phyloP scores from a whole-genome alignment of 2,797 vertebrate genomes.

The Emys orbicularis region DNA sequence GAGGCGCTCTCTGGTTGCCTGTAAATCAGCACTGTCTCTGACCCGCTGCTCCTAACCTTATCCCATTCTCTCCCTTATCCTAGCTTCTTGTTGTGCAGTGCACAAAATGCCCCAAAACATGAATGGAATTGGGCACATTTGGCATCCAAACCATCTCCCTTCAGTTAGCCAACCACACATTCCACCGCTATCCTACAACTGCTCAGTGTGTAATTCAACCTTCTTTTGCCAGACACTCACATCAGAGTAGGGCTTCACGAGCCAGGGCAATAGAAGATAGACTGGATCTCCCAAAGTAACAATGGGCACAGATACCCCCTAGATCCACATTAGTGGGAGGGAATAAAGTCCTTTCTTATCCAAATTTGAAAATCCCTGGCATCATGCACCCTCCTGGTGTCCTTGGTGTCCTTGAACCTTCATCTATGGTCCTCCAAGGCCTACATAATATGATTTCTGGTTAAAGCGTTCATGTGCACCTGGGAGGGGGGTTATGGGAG shows the following conservation, averaged over 20 bases:
- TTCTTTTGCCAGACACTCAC: not conserved
- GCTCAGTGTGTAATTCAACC: not conserved
- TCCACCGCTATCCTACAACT: not conserved
- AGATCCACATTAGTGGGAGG: not conserved
- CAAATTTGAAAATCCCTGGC: not conserved
- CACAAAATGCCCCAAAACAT: not conserved
- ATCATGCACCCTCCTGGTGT: rapidly evolving
- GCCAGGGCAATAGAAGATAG: not conserved
- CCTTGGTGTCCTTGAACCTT: not conserved
- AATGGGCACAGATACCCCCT: not conserved
- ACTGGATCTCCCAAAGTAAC: not conserved
- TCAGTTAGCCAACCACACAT: not conserved
- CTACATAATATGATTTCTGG: not conserved
- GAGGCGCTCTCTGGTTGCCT: not conserved
- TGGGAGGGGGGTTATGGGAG: not conserved
- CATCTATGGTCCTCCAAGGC: not conserved
- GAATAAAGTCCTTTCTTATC: not conserved
- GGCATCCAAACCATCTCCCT: not conserved
- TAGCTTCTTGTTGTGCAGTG: not conserved
- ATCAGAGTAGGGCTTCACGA: not conserved
- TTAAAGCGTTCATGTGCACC: not conserved
- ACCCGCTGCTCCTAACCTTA: no score
- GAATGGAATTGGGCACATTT: not conserved
- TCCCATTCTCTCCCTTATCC: no score
- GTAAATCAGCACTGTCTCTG: no score